Evolutionary conservation across 2,797 vertebrate genomes (phyloP), one percentile per base, ranked within the genome.

Genomic region (Sebastes steindachneri): DNA sequence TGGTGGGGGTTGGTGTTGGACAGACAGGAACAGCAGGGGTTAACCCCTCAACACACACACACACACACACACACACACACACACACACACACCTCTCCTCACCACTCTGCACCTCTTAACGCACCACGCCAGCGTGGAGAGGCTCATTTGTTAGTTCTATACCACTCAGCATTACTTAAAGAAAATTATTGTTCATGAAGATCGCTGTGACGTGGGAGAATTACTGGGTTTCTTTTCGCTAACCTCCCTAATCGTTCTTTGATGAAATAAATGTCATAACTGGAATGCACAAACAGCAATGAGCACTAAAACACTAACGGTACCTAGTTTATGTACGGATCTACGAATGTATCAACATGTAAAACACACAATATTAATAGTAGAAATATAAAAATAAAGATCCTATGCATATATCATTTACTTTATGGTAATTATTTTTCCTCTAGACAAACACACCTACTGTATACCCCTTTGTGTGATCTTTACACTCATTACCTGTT

Each of bases 21-120:
- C 92, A 95, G 93, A 95, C 95, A 85, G 94, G 95, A 96, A 93
- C 95, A 94, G 94, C 93, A 95, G 96, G 96, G 96, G 97, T 97
- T 96, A 97, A 95, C 93, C 90, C 82, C 83, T 68, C 89, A 29
- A 29, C 41, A 51, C 53, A 21, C 51, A 53, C n/a, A 53, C 19
- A 25, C 19, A 25, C 53, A 79, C 84, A 72, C 80, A 62, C 62
- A 85, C 82, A 29, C 41, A 51, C 54, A 54, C 51, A 54, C n/a
- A 53, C n/a, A 25, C 53, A 79, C 84, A 72, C 80, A 62, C 62
- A 84, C 82, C 84, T 86, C 79, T 75, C 58, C 77, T 74, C 67
- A 5, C 64, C 69, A 55, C 80, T 92, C 85, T 80, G 19, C 76
- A 82, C 89, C 93, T 92, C 90, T 91, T 80, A 85, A 80, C 41